Percentiles rank a stretch among this genome's conserved stretches.
Evolutionary conservation across 2,113 vertebrate species (phyloP).

Genomic region (Scophthalmus maximus): DNA sequence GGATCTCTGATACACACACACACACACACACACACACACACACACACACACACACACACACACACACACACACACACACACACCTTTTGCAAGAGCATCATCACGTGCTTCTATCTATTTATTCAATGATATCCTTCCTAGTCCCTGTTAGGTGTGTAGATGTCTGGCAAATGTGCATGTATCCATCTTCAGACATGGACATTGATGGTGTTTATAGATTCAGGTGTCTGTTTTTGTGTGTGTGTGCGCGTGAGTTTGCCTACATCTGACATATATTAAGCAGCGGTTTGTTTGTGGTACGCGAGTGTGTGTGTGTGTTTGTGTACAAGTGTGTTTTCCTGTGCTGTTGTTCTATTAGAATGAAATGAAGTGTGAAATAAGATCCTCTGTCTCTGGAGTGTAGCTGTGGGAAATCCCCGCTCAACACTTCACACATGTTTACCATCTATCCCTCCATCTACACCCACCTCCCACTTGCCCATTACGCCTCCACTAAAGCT

Average conservation of each 20-base stretch:
- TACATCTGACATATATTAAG: slow-evolving; percentile 42
- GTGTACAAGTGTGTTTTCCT: slow-evolving; percentile 26
- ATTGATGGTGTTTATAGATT: slow-evolving; percentile 13
- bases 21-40: background rate
- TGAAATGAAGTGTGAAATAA: slow-evolving; percentile 86
- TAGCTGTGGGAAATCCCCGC: slow-evolving; percentile 72
- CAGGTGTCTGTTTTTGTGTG: slow-evolving; percentile 1
- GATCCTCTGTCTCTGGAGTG: slow-evolving; percentile 80
- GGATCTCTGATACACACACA: background rate
- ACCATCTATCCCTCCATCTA: slow-evolving; percentile 54
- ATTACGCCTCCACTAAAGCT: slow-evolving; percentile 40
- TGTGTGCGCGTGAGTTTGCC: slow-evolving; percentile 20
- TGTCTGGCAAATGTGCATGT: background rate
- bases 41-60: slow-evolving; percentile 8
- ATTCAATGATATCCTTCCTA: background rate
- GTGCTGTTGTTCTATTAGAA: slow-evolving; percentile 78
- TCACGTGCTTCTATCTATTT: background rate
- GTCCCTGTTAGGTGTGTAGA: background rate
- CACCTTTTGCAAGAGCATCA: background rate
- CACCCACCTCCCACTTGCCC: slow-evolving; percentile 33
- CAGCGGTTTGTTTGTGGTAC: slow-evolving; percentile 35
- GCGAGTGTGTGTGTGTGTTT: background rate
- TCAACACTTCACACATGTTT: slow-evolving; percentile 64
- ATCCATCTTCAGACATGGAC: background rate
- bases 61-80: background rate